Evolutionary conservation across 2,888 invertebrate species (phyloP).

Genomic region (Ceriagrion tenellum): DNA sequence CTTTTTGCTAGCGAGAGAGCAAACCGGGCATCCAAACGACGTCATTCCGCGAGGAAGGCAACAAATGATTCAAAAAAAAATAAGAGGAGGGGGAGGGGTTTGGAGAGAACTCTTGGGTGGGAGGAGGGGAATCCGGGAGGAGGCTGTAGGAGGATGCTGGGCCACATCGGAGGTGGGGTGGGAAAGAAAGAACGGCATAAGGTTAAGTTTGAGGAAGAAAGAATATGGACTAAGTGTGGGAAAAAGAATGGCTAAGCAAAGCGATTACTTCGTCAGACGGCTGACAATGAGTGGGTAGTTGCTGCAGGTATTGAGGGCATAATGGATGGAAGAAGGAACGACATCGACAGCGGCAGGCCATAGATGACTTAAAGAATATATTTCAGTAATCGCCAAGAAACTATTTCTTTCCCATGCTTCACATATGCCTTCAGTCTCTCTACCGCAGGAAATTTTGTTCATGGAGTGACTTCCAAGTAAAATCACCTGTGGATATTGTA

Average conservation of each 20-base stretch:
- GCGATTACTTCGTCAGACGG: neutral
- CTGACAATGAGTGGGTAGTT: neutral
- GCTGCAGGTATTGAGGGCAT: neutral
- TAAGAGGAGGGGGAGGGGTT: neutral
- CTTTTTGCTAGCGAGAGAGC: constrained; percentile 61
- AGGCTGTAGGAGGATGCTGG: neutral
- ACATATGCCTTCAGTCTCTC: too few relatives aligned
- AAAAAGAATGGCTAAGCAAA: neutral
- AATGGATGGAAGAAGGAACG: too few relatives aligned
- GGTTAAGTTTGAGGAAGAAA: neutral
- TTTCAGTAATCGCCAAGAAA: too few relatives aligned
- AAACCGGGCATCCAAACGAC: constrained; percentile 64
- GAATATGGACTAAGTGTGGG: neutral
- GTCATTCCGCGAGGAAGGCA: constrained; percentile 64
- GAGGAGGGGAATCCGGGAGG: neutral
- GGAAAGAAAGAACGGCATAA: neutral
- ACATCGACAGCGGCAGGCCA: too few relatives aligned
- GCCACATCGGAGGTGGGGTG: neutral
- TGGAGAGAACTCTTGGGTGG: neutral
- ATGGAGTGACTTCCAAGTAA: too few relatives aligned
- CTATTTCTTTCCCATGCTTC: too few relatives aligned
- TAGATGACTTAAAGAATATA: too few relatives aligned
- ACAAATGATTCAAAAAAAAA: constrained; percentile 64
- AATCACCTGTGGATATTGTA: too few relatives aligned
- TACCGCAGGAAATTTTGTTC: too few relatives aligned